Percentiles rank a stretch among this genome's conserved stretches.
These are phyloP conservation scores for Parascotia fuliginaria DNA, from an alignment of 2,888 invertebrate genomes.

Conservation along the genomic window DNA sequence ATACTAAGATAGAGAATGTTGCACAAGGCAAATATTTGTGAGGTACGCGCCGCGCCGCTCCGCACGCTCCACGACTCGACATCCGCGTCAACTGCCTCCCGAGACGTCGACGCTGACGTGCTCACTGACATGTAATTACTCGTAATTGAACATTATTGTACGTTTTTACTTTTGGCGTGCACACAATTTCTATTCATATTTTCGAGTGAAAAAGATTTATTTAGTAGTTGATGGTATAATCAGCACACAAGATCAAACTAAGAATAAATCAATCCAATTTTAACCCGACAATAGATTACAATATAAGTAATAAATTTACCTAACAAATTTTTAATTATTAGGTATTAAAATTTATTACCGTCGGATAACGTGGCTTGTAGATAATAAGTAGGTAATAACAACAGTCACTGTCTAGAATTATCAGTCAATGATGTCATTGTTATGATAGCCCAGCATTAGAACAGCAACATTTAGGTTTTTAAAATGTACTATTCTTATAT, in stretches of 20 bases:
- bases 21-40: slow-evolving; percentile 72
- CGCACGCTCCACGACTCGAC: slow-evolving; percentile 30
- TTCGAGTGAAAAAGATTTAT: neutral
- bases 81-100: too few species aligned
- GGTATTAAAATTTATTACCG: too few species aligned
- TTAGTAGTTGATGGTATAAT: neutral
- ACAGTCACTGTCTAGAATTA: too few species aligned
- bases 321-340: too few species aligned
- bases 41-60: slow-evolving; percentile 15
- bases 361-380: too few species aligned
- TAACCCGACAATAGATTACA: too few species aligned
- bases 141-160: slow-evolving; percentile 27
- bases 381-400: too few species aligned
- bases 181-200: neutral
- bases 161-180: slow-evolving; percentile 15
- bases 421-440: too few species aligned
- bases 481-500: neutral
- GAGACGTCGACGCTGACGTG: slow-evolving; percentile 38
- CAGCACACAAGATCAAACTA: neutral
- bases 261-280: too few species aligned
- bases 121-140: slow-evolving; percentile 40
- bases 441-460: too few species aligned
- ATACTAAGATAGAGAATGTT: slow-evolving; percentile 68
- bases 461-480: too few species aligned
- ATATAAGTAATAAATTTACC: too few species aligned